Evolutionary conservation across 2,888 invertebrate species (phyloP), one percentile per base, ranked within the genome.

Genomic region (Chaetogeoica ovagalla): DNA sequence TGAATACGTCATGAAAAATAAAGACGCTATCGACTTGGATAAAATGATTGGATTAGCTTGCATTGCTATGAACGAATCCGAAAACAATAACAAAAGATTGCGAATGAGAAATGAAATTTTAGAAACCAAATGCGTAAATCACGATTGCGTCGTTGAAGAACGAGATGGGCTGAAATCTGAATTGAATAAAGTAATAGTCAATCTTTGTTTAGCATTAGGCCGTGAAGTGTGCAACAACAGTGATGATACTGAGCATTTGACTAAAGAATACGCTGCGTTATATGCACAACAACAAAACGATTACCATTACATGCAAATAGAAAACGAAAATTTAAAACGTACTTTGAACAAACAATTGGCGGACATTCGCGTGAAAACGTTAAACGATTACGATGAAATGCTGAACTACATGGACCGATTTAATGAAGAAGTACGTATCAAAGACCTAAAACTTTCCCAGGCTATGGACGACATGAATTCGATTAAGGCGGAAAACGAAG

Each of bases 161-260:
- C 23, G 6, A 21, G 59, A 43, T 60, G 23, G 60, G 23, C 23
- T 72, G 23, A 72, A 72, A 62, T 60, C 60, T 23, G 23, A 60
- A 60, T 48, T 60, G 23, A 13, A 72, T 60, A 60, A 72, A 72
- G 19, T 72, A 60, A 30, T 48, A 62, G 48, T 17, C 48, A 21
- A 74, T 74, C 74, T 74, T 37, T 37, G 63, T 37, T 74, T 39
- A 65, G 37, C 74, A 55, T 65, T 74, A 74, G 55, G 21, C 55
- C 63, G 63, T 55, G 52, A 15, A 11, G 37, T 52, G 30, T 30
- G 30, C 13, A 55, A 74, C 37, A 37, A 65, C 15, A 65, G 63
- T 7, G 63, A 63, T 55, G 43, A 74, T 55, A 9, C 63, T 55
- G 23, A 37, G n/a, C 63, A 65, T 52, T 74, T 74, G 15, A 55